phyloP scores from a whole-genome alignment of 2,888 invertebrate species.

The Ennomos erosarius region DNA sequence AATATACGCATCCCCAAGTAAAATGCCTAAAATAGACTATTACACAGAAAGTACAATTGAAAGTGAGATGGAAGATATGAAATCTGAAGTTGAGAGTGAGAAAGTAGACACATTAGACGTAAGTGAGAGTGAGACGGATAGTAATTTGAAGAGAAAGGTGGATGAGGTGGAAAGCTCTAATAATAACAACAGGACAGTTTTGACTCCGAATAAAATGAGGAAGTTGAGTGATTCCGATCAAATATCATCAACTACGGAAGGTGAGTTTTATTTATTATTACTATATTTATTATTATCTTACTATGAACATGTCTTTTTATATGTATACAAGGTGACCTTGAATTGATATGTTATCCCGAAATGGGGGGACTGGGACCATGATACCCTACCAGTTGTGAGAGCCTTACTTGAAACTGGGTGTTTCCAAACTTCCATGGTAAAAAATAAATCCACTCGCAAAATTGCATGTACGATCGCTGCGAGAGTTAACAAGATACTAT shows the following conservation, averaged over 20 bases:
- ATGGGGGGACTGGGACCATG: too few relatives aligned
- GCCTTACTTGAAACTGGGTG: too few relatives aligned
- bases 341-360: too few relatives aligned
- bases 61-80: conserved; percentile 23
- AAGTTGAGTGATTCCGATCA: conserved; percentile 74
- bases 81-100: conserved; percentile 7
- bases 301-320: conserved; percentile 28
- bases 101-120: background rate
- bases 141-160: conserved; percentile 62
- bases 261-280: conserved; percentile 47
- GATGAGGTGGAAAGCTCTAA: conserved; percentile 57
- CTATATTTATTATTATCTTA: conserved; percentile 8
- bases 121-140: conserved; percentile 6
- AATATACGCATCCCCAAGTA: conserved; percentile 58
- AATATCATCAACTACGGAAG: conserved; percentile 77
- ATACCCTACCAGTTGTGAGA: too few relatives aligned
- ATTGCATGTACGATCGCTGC: too few relatives aligned
- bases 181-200: conserved; percentile 68
- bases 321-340: too few relatives aligned
- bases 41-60: conserved; percentile 59
- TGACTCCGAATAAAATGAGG: conserved; percentile 70
- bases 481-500: too few relatives aligned
- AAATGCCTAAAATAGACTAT: conserved; percentile 73
- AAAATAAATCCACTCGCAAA: too few relatives aligned
- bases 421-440: too few relatives aligned